Percentiles rank a stretch among this genome's conserved stretches.
phyloP scores from a whole-genome alignment of 2,113 vertebrate genomes.

The Atractosteus spatula region DNA sequence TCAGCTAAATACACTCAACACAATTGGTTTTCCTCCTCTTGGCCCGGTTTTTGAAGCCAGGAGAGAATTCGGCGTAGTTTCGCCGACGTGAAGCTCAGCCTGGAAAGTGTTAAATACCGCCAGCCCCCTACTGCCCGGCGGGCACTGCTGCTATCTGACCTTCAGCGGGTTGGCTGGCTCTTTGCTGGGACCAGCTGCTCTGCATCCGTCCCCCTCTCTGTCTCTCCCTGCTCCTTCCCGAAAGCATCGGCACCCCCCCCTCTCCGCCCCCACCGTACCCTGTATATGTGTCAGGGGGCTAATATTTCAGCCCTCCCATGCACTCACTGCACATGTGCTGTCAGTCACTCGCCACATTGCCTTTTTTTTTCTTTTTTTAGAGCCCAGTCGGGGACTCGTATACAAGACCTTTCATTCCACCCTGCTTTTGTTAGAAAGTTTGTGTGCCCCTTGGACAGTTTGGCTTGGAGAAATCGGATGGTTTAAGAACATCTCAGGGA shows the following conservation, averaged over 20 bases:
- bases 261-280: background rate
- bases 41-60: no score
- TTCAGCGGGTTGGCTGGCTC: constrained; percentile 22
- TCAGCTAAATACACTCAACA: no score
- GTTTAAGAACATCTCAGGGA: constrained; percentile 24
- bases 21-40: background rate
- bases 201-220: constrained; percentile 16
- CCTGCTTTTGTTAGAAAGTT: constrained; percentile 26
- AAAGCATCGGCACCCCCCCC: constrained; percentile 21
- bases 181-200: constrained; percentile 47
- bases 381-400: constrained; percentile 17
- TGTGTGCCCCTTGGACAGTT: background rate
- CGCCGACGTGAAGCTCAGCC: background rate
- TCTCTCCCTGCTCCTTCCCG: constrained; percentile 16
- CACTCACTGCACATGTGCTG: constrained; percentile 65
- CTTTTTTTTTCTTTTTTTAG: constrained; percentile 9
- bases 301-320: constrained; percentile 36
- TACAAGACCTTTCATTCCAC: constrained; percentile 32
- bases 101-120: background rate
- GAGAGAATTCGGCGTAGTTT: background rate
- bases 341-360: constrained; percentile 57
- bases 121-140: background rate
- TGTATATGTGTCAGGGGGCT: constrained; percentile 35
- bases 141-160: constrained; percentile 34
- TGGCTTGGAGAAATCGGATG: constrained; percentile 24